phyloP scores from a whole-genome alignment of 2,888 invertebrate species.

The Mesochorus sp. region DNA sequence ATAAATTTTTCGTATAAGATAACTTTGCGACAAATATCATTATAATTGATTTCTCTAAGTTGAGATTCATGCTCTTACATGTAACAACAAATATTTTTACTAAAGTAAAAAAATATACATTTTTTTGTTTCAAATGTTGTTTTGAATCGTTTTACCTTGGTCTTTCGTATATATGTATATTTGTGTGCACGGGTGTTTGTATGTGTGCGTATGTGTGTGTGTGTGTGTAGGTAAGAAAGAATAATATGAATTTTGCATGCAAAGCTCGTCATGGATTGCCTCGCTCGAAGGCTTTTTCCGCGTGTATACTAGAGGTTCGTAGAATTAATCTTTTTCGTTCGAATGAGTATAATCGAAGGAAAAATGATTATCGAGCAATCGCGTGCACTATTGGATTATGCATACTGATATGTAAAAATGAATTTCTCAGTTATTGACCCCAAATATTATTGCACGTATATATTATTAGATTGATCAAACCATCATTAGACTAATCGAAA shows the following conservation, averaged over 20 bases:
- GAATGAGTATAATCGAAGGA: neutral
- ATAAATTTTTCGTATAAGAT: too few relatives aligned
- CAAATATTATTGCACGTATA: neutral
- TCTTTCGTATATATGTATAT: too few relatives aligned
- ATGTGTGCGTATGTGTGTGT: too few relatives aligned
- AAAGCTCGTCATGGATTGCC: slow-evolving; percentile 7
- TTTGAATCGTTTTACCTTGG: too few relatives aligned
- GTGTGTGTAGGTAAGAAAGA: neutral
- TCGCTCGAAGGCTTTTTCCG: slow-evolving; percentile 1
- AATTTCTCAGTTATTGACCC: slow-evolving; percentile 27
- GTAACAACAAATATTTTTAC: too few relatives aligned
- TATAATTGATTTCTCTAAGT: too few relatives aligned
- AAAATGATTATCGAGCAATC: neutral
- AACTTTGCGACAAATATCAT: too few relatives aligned
- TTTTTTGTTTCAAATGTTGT: too few relatives aligned
- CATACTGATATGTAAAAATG: neutral
- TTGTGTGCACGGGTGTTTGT: neutral
- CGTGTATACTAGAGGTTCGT: neutral
- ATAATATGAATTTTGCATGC: slow-evolving; percentile 36
- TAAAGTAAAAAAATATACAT: too few relatives aligned
- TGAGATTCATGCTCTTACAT: too few relatives aligned
- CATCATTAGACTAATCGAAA: too few relatives aligned
- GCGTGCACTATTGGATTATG: neutral
- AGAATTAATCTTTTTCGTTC: neutral
- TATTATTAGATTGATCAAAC: neutral